A percentile compares a stretch with the other conserved stretches of the same genome.
These are phyloP conservation scores for Euplexia lucipara DNA, from an alignment of 2,888 invertebrate genomes.

Conservation along the genomic window DNA sequence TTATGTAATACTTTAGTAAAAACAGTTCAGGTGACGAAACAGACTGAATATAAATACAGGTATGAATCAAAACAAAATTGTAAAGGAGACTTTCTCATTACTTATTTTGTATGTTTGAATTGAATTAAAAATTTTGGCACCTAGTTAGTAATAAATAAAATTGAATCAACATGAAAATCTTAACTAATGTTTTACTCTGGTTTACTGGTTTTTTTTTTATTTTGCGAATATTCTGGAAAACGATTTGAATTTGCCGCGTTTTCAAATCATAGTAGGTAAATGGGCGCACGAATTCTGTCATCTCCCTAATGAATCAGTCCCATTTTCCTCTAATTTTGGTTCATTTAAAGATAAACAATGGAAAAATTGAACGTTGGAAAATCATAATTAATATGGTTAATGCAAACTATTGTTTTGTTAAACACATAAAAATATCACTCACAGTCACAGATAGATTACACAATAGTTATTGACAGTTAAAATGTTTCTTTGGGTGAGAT, in stretches of 20 bases:
- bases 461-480: constrained; percentile 28
- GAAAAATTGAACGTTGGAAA: neutral
- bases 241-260: constrained; percentile 2
- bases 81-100: too few relatives aligned
- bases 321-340: neutral
- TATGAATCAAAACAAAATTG: too few relatives aligned
- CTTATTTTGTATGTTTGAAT: too few relatives aligned
- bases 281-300: too few relatives aligned
- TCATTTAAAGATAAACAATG: neutral
- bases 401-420: neutral
- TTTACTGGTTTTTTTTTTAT: too few relatives aligned
- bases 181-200: too few relatives aligned
- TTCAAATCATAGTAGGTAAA: neutral
- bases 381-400: constrained; percentile 17
- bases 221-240: too few relatives aligned
- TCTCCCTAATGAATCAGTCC: neutral
- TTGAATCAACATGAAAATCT: too few relatives aligned
- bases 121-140: too few relatives aligned
- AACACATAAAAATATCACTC: constrained; percentile 12
- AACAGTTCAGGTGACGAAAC: too few relatives aligned
- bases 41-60: too few relatives aligned
- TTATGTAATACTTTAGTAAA: neutral
- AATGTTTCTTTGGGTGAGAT: constrained; percentile 33
- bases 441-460: constrained; percentile 33
- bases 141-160: too few relatives aligned